Evolutionary conservation across 1,140 invertebrate species (phyloP).

Genomic region (Meloidogyne floridensis): DNA sequence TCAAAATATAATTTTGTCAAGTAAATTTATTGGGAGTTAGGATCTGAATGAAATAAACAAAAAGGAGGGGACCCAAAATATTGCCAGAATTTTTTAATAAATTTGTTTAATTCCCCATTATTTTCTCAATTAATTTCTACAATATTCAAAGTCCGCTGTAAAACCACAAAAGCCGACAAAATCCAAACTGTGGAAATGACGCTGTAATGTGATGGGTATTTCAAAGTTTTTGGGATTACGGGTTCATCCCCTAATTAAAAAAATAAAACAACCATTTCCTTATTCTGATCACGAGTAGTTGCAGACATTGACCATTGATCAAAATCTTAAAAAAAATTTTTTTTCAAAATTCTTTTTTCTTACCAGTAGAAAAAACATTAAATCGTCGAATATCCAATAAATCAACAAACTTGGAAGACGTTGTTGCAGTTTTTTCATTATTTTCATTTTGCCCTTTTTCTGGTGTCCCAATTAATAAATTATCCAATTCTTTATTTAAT

Average conservation of each 20-base stretch:
- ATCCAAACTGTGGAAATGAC: too few species aligned
- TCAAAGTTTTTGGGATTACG: too few species aligned
- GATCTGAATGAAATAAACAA: too few species aligned
- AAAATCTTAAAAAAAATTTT: constrained; percentile 2
- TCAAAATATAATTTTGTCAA: neutral
- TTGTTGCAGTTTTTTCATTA: neutral
- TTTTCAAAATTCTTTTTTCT: neutral
- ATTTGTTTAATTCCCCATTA: too few species aligned
- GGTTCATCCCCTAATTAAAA: too few species aligned
- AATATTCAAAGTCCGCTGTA: too few species aligned
- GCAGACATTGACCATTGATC: constrained; percentile 1
- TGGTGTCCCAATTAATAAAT: neutral
- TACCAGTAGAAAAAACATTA: neutral
- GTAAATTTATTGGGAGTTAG: neutral
- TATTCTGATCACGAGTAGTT: neutral
- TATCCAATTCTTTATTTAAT: constrained; percentile 10
- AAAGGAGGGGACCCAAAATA: too few species aligned
- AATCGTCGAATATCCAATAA: neutral
- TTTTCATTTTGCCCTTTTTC: neutral
- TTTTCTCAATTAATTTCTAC: too few species aligned
- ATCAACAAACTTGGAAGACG: neutral
- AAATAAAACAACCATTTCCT: neutral
- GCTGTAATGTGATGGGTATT: too few species aligned
- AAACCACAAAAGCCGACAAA: too few species aligned
- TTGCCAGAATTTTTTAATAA: too few species aligned